Evolutionary conservation across 1,140 invertebrate species (phyloP), one percentile per base, ranked within the genome.

Genomic region (Procambarus virginalis): DNA sequence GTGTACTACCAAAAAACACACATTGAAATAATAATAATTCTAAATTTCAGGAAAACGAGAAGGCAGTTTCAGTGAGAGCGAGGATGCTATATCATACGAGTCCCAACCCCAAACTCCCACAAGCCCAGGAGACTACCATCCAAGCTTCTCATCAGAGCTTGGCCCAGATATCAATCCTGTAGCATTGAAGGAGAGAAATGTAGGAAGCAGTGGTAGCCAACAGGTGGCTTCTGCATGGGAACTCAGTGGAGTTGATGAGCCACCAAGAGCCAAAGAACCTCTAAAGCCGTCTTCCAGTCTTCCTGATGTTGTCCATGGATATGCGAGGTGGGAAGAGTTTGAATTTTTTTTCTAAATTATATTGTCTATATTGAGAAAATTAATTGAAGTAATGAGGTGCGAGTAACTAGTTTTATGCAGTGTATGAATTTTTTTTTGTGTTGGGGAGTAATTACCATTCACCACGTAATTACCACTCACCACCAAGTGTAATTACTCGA

Each of bases 41-140:
- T 20, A 20, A 17, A 17, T 73, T 48, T 4, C 64, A 91, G 90
- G 90, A 76, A 91, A 91, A 82, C 84, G 90, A 48, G 90, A 87
- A 46, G 84, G 85, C n/a, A 91, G 90, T 70, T 82, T 91, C 12
- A 91, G 90, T 79, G 90, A 91, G 45, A 91, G 80, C 83, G 90
- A 91, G 64, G 90, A 91, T 79, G 82, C 70, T 46, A 64, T 83
- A 51, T 73, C 78, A 17, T 49, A 77, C 34, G 84, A 86, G 75
- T 91, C 90, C 2, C 84, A 70, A 49, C 90, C 90, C 2, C 90
- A 91, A 34, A 91, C 90, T n/a, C 90, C 90, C 45, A 91, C 90
- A 17, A 83, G 70, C 12, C 89, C 83, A 17, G 77, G 60, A 48
- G 89, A 91, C 45, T 73, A 58, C 70, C 89, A 86, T 10, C 89